phyloP scores from a whole-genome alignment of 2,888 invertebrate genomes.

The Mythimna lalbum region DNA sequence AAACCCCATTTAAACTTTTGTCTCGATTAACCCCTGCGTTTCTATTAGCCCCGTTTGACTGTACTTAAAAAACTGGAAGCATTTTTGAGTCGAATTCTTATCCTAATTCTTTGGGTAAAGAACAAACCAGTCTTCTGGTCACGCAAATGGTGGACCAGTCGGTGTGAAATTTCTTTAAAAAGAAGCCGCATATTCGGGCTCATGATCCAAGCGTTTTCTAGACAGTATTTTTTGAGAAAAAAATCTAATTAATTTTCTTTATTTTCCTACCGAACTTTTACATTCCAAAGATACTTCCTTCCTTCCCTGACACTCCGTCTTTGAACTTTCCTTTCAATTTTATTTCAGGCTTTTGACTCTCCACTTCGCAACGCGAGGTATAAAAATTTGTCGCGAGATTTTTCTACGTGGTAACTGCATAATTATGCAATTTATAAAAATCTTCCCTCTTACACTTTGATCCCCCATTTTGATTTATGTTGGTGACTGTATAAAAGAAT shows the following conservation, averaged over 20 bases:
- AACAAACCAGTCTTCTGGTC: too few species aligned
- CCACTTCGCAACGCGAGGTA: constrained; percentile 33
- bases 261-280: constrained; percentile 13
- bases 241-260: constrained; percentile 5
- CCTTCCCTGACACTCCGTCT: constrained; percentile 15
- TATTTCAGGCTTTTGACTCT: constrained; percentile 26
- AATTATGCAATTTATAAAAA: constrained; percentile 67
- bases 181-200: too few species aligned
- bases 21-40: too few species aligned
- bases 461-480: constrained; percentile 65
- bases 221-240: not conserved
- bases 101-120: too few species aligned
- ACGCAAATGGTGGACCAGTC: too few species aligned
- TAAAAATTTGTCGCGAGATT: constrained; percentile 54
- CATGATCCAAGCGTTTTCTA: not conserved
- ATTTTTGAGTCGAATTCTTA: too few species aligned
- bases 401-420: constrained; percentile 56
- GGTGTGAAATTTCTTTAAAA: too few species aligned
- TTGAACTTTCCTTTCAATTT: constrained; percentile 34
- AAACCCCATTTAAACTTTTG: too few species aligned
- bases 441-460: constrained; percentile 59
- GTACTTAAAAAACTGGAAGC: too few species aligned
- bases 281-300: constrained; percentile 19
- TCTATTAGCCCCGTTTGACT: too few species aligned
- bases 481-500: constrained; percentile 62